Percentiles rank a stretch among this genome's conserved stretches.
Evolutionary conservation across 2,888 invertebrate species (phyloP).

Genomic region (Melinopterus prodromus): DNA sequence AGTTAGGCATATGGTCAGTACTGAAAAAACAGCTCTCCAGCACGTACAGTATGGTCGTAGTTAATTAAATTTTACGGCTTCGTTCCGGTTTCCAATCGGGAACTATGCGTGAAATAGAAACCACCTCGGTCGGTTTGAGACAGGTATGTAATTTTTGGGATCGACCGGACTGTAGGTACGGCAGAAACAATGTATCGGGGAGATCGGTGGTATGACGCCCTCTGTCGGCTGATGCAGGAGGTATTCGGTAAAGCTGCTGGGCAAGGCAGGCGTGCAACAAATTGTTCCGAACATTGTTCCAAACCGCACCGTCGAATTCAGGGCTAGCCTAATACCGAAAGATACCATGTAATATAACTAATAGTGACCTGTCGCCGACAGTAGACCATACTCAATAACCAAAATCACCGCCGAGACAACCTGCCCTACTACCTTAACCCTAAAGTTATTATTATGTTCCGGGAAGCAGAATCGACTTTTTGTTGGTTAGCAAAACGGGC

Average conservation of each 20-base stretch:
- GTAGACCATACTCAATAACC: constrained; percentile 17
- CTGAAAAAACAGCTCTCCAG: not conserved
- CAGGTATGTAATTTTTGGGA: not conserved
- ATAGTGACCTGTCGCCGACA: constrained; percentile 22
- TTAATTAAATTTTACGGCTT: not conserved
- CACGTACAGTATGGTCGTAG: not conserved
- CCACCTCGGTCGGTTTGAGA: not conserved
- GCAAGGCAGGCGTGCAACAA: constrained; percentile 16
- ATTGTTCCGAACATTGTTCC: constrained; percentile 24
- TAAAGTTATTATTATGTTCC: not conserved
- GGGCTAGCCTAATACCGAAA: constrained; percentile 5
- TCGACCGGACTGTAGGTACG: not conserved
- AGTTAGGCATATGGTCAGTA: too few relatives aligned
- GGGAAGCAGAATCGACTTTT: not conserved
- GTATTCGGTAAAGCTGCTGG: not conserved
- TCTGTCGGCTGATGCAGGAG: not conserved
- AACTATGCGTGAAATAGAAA: not conserved
- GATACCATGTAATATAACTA: constrained; percentile 15
- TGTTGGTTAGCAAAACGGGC: not conserved
- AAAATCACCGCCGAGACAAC: constrained; percentile 8
- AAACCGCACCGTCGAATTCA: constrained; percentile 17
- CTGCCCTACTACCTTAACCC: not conserved
- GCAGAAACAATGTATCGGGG: not conserved
- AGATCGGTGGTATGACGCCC: not conserved
- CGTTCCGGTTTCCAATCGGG: not conserved